A percentile compares a stretch with the other conserved stretches of the same genome.
phyloP scores from a whole-genome alignment of 2,888 invertebrate species.

The Euplagia quadripunctaria region DNA sequence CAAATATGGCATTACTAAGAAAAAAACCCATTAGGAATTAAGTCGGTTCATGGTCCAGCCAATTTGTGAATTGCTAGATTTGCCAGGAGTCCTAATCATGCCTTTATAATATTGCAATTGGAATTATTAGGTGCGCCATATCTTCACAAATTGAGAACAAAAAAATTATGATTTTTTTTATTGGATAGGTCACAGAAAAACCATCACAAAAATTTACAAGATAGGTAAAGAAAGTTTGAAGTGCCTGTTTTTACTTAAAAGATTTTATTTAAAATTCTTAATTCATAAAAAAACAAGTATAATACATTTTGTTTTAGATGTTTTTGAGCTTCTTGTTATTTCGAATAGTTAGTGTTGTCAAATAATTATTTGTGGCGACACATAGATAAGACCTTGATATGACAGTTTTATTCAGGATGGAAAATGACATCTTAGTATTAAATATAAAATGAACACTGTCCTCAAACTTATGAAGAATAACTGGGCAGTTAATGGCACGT shows the following conservation, averaged over 20 bases:
- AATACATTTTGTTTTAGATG: too few species aligned
- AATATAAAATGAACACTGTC: constrained; percentile 70
- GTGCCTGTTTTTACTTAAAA: too few species aligned
- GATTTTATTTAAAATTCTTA: too few species aligned
- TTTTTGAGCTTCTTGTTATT: background rate
- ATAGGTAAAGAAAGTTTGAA: background rate
- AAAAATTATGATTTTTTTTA: background rate
- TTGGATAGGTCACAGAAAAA: background rate
- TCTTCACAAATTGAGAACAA: background rate
- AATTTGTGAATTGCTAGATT: too few species aligned
- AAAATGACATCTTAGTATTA: constrained; percentile 47
- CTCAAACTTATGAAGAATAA: constrained; percentile 66
- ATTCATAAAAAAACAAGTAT: too few species aligned
- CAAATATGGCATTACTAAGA: too few species aligned
- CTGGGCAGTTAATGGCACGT: constrained; percentile 71
- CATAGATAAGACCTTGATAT: too few species aligned
- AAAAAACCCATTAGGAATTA: too few species aligned
- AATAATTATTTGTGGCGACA: background rate
- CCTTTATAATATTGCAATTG: too few species aligned
- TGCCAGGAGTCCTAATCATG: too few species aligned
- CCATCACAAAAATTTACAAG: background rate
- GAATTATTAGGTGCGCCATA: background rate
- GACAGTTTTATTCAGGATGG: background rate
- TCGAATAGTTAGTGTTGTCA: background rate
- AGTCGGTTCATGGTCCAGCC: too few species aligned